phyloP scores from a whole-genome alignment of 2,113 vertebrate genomes.

The Himantopus leucocephalus region DNA sequence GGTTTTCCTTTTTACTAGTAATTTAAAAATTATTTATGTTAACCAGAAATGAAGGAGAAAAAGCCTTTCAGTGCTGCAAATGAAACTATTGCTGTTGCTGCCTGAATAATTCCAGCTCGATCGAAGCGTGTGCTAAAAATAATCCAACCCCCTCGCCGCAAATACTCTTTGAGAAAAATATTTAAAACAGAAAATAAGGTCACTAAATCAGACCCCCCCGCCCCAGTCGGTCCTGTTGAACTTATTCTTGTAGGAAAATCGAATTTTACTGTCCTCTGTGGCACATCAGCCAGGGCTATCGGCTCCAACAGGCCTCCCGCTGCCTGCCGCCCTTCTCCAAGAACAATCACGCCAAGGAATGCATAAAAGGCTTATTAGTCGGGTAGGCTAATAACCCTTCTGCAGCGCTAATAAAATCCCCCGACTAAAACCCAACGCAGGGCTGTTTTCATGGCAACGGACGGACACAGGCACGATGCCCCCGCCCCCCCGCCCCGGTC shows the following conservation, averaged over 20 bases:
- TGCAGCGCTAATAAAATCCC: not conserved
- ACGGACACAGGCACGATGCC: slow-evolving; percentile 52
- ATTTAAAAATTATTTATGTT: not conserved
- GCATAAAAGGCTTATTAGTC: not conserved
- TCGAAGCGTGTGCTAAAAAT: not conserved
- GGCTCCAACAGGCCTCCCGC: not conserved
- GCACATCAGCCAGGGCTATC: not conserved
- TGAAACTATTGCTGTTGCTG: not conserved
- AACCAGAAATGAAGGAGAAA: not conserved
- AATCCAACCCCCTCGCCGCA: not conserved
- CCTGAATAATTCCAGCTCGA: slow-evolving; percentile 13
- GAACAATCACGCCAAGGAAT: not conserved
- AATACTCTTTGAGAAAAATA: not conserved
- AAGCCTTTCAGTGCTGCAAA: not conserved
- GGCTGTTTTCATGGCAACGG: slow-evolving; percentile 51
- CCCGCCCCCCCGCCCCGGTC: not conserved
- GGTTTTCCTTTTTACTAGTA: not conserved
- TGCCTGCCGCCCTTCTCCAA: not conserved
- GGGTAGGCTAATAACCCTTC: not conserved
- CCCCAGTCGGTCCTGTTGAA: not conserved
- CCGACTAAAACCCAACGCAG: not conserved
- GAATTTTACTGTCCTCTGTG: not conserved
- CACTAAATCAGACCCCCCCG: not conserved
- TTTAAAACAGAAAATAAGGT: not conserved
- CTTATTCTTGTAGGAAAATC: not conserved